Percentiles rank a stretch among this genome's conserved stretches.
Evolutionary conservation across 2,888 invertebrate genomes (phyloP).

Genomic region (Choreutis nemorana): DNA sequence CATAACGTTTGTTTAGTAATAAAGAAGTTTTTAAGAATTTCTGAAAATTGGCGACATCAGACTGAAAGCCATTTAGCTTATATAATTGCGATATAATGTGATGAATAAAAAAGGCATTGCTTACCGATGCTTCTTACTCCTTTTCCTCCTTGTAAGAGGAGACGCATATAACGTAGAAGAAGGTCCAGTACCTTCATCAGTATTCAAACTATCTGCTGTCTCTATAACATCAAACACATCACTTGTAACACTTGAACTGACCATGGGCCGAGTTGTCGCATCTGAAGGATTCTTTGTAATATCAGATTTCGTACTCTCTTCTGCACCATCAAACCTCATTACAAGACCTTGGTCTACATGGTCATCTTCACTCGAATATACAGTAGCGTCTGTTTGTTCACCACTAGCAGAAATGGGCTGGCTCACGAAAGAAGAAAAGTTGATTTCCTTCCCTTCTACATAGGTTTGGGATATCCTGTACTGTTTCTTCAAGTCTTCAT

Average conservation of each 20-base stretch:
- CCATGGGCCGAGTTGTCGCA: slow-evolving; percentile 29
- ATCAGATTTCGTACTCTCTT: slow-evolving; percentile 27
- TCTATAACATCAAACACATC: slow-evolving; percentile 41
- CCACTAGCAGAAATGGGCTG: slow-evolving; percentile 22
- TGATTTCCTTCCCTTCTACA: slow-evolving; percentile 52
- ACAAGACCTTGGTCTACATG: slow-evolving; percentile 29
- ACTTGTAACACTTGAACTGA: slow-evolving; percentile 21
- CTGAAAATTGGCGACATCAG: too few relatives aligned
- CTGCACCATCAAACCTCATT: slow-evolving; percentile 48
- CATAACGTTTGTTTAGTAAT: too few relatives aligned
- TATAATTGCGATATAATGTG: too few relatives aligned
- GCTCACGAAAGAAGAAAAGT: slow-evolving; percentile 26
- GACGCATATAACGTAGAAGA: slow-evolving; percentile 30
- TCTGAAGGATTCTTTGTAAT: slow-evolving; percentile 29
- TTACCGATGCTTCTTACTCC: slow-evolving; percentile 33
- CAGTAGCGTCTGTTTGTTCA: slow-evolving; percentile 24
- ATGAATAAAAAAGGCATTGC: too few relatives aligned
- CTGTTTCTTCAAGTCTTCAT: slow-evolving; percentile 51
- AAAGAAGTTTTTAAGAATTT: too few relatives aligned
- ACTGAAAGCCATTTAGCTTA: too few relatives aligned
- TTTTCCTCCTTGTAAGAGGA: slow-evolving; percentile 38
- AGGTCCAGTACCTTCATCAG: slow-evolving; percentile 22
- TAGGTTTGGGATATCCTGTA: slow-evolving; percentile 52
- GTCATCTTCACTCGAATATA: slow-evolving; percentile 48
- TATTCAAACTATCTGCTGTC: slow-evolving; percentile 24